Evolutionary conservation across 1,140 invertebrate species (phyloP).

Genomic region (Cherax destructor): DNA sequence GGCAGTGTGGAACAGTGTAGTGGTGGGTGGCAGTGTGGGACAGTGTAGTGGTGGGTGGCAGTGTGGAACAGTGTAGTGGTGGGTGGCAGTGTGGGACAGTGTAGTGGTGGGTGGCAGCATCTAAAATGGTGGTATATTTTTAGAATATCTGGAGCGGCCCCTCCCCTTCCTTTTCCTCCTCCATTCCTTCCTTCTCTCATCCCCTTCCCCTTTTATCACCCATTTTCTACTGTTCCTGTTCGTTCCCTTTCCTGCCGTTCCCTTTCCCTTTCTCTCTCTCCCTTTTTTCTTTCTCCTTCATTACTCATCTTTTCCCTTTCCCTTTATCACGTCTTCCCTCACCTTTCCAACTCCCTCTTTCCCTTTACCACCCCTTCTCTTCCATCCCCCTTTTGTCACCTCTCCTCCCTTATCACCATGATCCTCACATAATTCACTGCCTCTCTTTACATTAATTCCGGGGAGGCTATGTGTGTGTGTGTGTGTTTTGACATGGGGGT

Average conservation of each 20-base stretch:
- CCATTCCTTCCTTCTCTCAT: neutral
- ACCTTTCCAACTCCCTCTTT: neutral
- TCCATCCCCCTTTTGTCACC: neutral
- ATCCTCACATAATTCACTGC: neutral
- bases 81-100: too few relatives aligned
- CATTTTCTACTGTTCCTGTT: neutral
- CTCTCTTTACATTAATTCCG: neutral
- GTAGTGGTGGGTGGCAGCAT: too few relatives aligned
- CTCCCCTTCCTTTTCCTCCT: neutral
- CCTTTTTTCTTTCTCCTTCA: neutral
- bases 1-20: too few relatives aligned
- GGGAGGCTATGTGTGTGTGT: conserved; percentile 13
- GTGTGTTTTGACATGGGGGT: conserved; percentile 16
- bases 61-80: too few relatives aligned
- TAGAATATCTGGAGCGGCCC: neutral
- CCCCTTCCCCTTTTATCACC: neutral
- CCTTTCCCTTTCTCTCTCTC: neutral
- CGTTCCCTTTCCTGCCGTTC: neutral
- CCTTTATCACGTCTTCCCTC: neutral
- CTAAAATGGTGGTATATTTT: too few relatives aligned
- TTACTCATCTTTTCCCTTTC: too few relatives aligned
- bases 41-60: too few relatives aligned
- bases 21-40: too few relatives aligned
- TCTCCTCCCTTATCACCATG: neutral
- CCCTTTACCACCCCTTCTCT: neutral